These are phyloP conservation scores for Cyprinella venusta DNA, from an alignment of 2,797 vertebrate species.

Conservation along the genomic window DNA sequence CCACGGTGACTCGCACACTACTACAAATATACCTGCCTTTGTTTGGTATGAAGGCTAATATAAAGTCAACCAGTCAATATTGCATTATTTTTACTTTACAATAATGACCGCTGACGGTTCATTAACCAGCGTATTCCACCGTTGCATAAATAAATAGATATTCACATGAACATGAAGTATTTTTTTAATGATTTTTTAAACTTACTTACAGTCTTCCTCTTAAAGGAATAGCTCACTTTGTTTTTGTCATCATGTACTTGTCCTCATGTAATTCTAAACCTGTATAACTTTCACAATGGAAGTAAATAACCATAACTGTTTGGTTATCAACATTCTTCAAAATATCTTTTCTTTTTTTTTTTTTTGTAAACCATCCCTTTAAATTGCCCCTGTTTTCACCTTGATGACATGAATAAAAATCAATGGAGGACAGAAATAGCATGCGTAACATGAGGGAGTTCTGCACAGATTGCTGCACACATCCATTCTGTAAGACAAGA, in stretches of 20 bases:
- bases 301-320: neutral
- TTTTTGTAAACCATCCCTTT: neutral
- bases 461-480: conserved; percentile 13
- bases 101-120: neutral
- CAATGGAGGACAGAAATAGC: conserved; percentile 12
- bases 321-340: neutral
- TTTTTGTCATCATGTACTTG: too few species aligned
- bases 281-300: too few species aligned
- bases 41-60: neutral
- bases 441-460: neutral
- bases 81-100: neutral
- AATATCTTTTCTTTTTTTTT: neutral
- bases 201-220: neutral
- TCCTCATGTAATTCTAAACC: too few species aligned
- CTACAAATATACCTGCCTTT: neutral
- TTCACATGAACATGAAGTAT: too few species aligned
- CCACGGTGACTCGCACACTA: neutral
- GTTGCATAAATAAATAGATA: neutral
- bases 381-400: conserved; percentile 1
- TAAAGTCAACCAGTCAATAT: neutral
- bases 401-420: conserved; percentile 31
- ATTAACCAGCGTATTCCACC: neutral
- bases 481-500: neutral
- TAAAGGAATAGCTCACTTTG: neutral
- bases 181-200: neutral